These are phyloP conservation scores for Escarpia spicata DNA, from an alignment of 2,888 invertebrate species.

Conservation along the genomic window DNA sequence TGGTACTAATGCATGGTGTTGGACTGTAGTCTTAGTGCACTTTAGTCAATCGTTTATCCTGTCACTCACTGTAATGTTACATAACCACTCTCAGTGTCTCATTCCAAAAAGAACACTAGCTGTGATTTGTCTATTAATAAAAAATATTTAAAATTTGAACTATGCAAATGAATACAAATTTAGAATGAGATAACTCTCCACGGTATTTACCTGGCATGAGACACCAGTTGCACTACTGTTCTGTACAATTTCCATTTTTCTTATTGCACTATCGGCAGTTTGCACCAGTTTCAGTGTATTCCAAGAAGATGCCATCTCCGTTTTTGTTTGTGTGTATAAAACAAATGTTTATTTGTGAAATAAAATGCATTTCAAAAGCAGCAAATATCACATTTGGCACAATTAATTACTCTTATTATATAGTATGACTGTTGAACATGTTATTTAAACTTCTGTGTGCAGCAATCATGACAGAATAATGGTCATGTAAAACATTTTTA, in stretches of 20 bases:
- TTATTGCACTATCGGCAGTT: background rate
- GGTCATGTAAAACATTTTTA: too few species aligned
- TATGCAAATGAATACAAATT: too few species aligned
- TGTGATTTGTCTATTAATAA: background rate
- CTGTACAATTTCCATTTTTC: background rate
- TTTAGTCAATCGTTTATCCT: background rate
- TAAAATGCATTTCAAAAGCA: background rate
- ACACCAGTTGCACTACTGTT: background rate
- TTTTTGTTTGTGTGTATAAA: background rate
- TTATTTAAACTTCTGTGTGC: background rate
- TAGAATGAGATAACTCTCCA: background rate
- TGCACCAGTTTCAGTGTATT: background rate
- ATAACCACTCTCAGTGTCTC: background rate
- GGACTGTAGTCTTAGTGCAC: background rate
- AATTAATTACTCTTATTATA: background rate
- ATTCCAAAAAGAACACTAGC: background rate
- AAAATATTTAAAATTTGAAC: too few species aligned
- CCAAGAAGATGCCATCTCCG: background rate
- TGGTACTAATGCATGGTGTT: slow-evolving; percentile 12
- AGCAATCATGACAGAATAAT: too few species aligned
- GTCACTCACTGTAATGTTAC: background rate
- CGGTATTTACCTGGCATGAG: background rate
- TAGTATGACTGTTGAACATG: background rate
- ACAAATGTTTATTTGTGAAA: background rate
- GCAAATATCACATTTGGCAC: background rate